Evolutionary conservation across 2,113 vertebrate species (phyloP).

Genomic region (Sphyrna mokarran): DNA sequence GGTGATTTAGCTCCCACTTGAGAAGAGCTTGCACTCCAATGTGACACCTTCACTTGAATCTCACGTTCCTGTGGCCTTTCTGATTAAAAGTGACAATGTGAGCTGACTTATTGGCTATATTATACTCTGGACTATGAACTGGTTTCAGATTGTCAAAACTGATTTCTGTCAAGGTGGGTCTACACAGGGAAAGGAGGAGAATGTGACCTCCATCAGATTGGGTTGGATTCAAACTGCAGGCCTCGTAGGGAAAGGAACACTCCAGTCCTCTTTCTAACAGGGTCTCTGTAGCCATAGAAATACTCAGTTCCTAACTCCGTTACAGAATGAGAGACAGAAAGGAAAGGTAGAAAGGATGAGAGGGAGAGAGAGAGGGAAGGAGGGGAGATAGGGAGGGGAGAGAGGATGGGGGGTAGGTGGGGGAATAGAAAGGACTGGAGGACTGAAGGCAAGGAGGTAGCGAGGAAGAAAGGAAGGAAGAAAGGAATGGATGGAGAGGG

Average conservation of each 20-base stretch:
- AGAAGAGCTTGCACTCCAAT: neutral
- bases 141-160: neutral
- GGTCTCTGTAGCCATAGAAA: neutral
- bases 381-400: too few relatives aligned
- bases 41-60: neutral
- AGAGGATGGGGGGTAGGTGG: too few relatives aligned
- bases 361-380: too few relatives aligned
- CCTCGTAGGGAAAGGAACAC: neutral
- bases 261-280: neutral
- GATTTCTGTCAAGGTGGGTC: neutral
- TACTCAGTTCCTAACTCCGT: too few relatives aligned
- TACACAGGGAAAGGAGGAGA: neutral
- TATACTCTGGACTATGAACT: neutral
- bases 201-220: neutral
- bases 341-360: too few relatives aligned
- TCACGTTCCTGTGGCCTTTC: neutral
- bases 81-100: neutral
- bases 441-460: too few relatives aligned
- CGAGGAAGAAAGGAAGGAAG: too few relatives aligned
- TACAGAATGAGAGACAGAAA: neutral
- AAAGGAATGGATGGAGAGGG: too few relatives aligned
- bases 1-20: neutral
- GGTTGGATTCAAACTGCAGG: neutral
- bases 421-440: too few relatives aligned
- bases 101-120: neutral